Base-by-base conservation (phyloP, 1,140 invertebrate genomes). In the Lepidotrigona ventralis region DNA sequence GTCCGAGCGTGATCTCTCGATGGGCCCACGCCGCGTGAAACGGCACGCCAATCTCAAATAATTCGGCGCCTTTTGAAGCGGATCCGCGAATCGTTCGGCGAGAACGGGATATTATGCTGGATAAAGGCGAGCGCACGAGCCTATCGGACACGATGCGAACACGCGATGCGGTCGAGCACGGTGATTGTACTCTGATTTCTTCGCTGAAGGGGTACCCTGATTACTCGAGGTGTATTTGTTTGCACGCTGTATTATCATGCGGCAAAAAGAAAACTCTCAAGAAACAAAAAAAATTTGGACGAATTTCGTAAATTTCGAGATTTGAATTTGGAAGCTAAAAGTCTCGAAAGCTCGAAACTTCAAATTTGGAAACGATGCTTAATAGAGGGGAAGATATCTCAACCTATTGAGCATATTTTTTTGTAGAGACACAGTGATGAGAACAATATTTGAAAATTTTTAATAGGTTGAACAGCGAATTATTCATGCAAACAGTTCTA, bases 41-140 rank as follows among this genome's bases (percentile, higher is more conserved):
- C 33, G 26, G 14, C 46, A 60, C 68, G 46, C 69, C n/a, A n/a
- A 29, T 19, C 39, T 46, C 21, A 29, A n/a, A 69, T 39, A 6
- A 21, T 56, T 51, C 51, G 63, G 0, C 11, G 76, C 58, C 73
- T 86, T 85, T 82, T 83, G 60, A 66, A 66, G 26, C 39, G 53
- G 63, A 74, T 74, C 63, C 79, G 66, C 23, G 64, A n/a, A 64
- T n/a, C 33, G 33, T 63, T 29, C 2, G 56, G 66, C 53, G 58
- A 56, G 17, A 46, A 56, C 73, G 39, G 33, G 74, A 70, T 70
- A 79, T 73, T 70, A 29, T 33, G 46, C 2, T 17, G 11, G 60
- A 66, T 77, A 51, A 77, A 77, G 29, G 53, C 26, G 72, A 56
- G 53, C 19, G 72, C 72, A 39, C 33, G 58, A 29, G 51, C 23